Percentiles rank a stretch among this genome's conserved stretches.
phyloP scores from a whole-genome alignment of 1,140 invertebrate species.

The Halictus rubicundus region DNA sequence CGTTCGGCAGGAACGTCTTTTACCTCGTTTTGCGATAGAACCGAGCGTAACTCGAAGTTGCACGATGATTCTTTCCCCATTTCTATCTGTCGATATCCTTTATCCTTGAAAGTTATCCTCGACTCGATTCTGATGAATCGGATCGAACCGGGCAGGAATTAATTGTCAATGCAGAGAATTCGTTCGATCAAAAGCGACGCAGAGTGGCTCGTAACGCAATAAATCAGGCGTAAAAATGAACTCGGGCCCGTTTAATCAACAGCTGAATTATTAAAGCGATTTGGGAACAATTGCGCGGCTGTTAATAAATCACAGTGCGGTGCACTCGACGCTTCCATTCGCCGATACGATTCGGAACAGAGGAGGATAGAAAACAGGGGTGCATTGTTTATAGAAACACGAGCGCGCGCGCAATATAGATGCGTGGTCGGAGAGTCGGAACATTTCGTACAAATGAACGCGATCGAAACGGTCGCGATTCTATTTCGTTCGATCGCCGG shows the following conservation, averaged over 20 bases:
- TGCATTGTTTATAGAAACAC: conserved; percentile 50
- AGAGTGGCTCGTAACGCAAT: conserved; percentile 56
- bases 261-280: conserved; percentile 77
- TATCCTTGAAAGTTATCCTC: not conserved
- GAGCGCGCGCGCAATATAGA: conserved; percentile 37
- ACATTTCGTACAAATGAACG: conserved; percentile 36
- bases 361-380: conserved; percentile 13
- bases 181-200: conserved; percentile 43
- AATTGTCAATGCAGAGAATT: conserved; percentile 43
- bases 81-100: no score
- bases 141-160: conserved; percentile 25
- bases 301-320: conserved; percentile 76
- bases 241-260: conserved; percentile 76
- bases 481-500: not conserved
- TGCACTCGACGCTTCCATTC: conserved; percentile 54
- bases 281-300: conserved; percentile 73
- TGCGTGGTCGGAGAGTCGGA: conserved; percentile 6
- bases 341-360: conserved; percentile 48
- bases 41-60: no score
- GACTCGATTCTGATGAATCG: not conserved
- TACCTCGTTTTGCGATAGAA: not conserved
- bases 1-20: no score
- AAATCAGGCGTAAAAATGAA: conserved; percentile 77
- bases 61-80: no score
- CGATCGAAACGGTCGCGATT: conserved; percentile 31